Base-by-base conservation (phyloP, 2,888 invertebrate genomes). In the Eueremaeus valkanovi region DNA sequence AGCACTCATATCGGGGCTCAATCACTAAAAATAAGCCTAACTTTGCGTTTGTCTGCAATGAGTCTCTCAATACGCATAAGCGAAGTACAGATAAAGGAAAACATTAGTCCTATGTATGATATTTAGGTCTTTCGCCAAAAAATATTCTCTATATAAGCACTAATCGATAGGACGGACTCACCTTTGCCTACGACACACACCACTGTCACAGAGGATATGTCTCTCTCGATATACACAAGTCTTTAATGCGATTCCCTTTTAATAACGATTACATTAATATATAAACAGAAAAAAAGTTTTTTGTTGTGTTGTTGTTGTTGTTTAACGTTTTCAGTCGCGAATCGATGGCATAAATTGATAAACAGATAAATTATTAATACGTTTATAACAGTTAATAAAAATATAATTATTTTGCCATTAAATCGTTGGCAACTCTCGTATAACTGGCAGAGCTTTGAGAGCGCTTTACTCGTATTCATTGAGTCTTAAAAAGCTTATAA, bases 81-180 rank as follows among this genome's bases (percentile, higher is more conserved):
- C 58, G 58, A 70, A 45, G 40, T 29, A 40, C 33, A 70, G 70
- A 42, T 27, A 70, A 36, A 40, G 36, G 40, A 40, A 66, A 33
- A 40, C 66, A 66, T 16, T 33, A n/a, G 51, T 51, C 16, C 29
- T 63, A 27, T 24, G 27, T 58, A 18, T 58, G 31, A 58, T 45
- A 70, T 70, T 70, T 70, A 70, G 70, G 70, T 70, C 70, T 70
- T 70, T 70, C 70, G 70, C 45, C 66, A 66, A 33, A 66, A 66
- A 68, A 42, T n/a, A 51, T 36, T 36, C 36, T 36, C 24, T 70
- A 70, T 70, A 70, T 42, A 42, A 16, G 45, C 45, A 29, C 9
- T 42, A 70, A 70, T 70, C 70, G 21, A 70, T 70, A 70, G 70
- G 70, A 70, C 70, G 70, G 45, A 45, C 70, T 70, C 45, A 70